Percentiles rank a stretch among this genome's conserved stretches.
These are phyloP conservation scores for Palythoa heliodiscus DNA, from an alignment of 92 coral and sea anemone species.

Conservation along the genomic window DNA sequence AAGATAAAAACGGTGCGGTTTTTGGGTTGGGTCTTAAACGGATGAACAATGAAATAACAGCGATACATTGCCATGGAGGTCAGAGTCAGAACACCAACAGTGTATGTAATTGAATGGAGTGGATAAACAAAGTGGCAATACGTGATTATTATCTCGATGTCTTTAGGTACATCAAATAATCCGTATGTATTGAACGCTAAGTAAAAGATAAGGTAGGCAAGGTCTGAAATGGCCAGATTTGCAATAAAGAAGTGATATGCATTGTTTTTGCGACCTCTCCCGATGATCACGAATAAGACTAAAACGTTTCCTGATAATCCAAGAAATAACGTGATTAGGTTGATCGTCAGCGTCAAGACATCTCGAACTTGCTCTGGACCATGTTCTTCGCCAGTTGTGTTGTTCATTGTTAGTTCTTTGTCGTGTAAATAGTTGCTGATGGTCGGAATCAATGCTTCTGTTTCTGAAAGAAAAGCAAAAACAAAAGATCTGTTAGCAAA, in stretches of 20 bases:
- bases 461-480: neutral
- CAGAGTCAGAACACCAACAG: constrained; percentile 24
- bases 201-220: constrained; percentile 1
- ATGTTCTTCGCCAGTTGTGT: constrained; percentile 6
- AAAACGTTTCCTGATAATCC: constrained; percentile 21
- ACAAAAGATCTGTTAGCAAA: neutral
- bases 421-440: neutral
- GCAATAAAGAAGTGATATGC: constrained; percentile 23
- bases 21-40: constrained; percentile 12
- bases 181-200: neutral
- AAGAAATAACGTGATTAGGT: neutral
- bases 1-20: neutral
- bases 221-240: constrained; percentile 36
- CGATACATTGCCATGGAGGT: constrained; percentile 32
- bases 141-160: neutral
- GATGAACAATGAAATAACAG: constrained; percentile 22
- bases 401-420: constrained; percentile 21
- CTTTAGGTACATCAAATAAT: constrained; percentile 1
- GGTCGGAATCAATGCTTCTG: neutral
- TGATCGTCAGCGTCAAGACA: neutral
- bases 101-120: constrained; percentile 10
- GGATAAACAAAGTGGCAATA: constrained; percentile 30
- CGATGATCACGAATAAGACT: constrained; percentile 16
- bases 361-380: no score
- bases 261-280: constrained; percentile 1